Base-by-base conservation (phyloP, 2,113 vertebrate genomes). In the Mesoclemmys tuberculata region DNA sequence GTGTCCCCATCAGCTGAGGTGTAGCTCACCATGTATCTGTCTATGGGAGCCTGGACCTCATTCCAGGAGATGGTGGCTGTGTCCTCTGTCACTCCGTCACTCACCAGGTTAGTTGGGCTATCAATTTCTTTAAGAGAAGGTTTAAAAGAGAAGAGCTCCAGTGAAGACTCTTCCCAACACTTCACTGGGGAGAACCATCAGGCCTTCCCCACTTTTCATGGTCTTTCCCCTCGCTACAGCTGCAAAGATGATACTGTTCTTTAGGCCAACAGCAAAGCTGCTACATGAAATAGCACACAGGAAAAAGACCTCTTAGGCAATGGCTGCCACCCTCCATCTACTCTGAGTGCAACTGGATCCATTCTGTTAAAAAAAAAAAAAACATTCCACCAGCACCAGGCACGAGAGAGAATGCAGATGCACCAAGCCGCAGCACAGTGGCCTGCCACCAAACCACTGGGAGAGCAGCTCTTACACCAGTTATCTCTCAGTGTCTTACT, bases 1-100 rank as follows among this genome's bases (percentile, higher is more conserved):
- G 94, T 98, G 74, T 97, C 97, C 56, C 98, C 98, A 38, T 95
- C 97, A 8, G 96, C 89, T 14, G 98, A 97, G 18, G 88, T 97
- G 96, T 98, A 99, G 88, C 95, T 98, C 91, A 99, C 90, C 95
- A 98, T 96, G 86, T 98, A 99, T 83, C 98, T 98, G 6, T 98
- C 98, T 11, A 98, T 97, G n/a, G 97, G 93, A 19, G 98, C 97
- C 82, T 96, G 97, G 78, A 98, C 97, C 1, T 22, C 92, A 46
- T 98, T 96, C 98, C 98, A 99, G 52, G 96, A 97, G 46, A 99
- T 85, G 1, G 88, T 98, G 2, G 97, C 98, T 2, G 98, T 98
- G 91, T 98, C 98, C 90, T 99, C 98, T 24, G 97, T 98, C 79
- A 98, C 97, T n/a, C 97, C 80, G 8, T 94, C 97, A 75, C 97